A percentile compares a stretch with the other conserved stretches of the same genome.
phyloP scores from a whole-genome alignment of 2,888 invertebrate species.

The Entomobrya proxima region DNA sequence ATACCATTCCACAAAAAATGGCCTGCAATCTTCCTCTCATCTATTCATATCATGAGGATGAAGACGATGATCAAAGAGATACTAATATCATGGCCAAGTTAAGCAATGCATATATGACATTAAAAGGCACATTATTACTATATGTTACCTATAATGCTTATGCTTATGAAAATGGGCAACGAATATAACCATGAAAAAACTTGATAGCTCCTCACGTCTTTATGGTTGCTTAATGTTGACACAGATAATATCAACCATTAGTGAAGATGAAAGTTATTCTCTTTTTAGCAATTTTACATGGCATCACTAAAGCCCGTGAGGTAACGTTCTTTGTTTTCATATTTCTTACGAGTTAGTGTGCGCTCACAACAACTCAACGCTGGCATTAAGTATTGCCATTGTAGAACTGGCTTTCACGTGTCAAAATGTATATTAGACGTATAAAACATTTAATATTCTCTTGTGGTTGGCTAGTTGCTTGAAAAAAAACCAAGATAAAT shows the following conservation, averaged over 20 bases:
- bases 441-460: no score
- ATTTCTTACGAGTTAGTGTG: not conserved
- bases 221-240: slow-evolving; percentile 37
- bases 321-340: slow-evolving; percentile 3
- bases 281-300: slow-evolving; percentile 25
- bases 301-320: not conserved
- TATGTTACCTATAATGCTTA: no score
- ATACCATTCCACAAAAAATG: slow-evolving; percentile 43
- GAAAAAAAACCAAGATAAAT: no score
- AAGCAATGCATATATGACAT: slow-evolving; percentile 18
- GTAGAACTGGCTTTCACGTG: no score
- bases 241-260: slow-evolving; percentile 41
- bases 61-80: not conserved
- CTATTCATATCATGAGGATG: slow-evolving; percentile 29
- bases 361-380: not conserved
- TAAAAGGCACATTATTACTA: slow-evolving; percentile 33
- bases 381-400: no score
- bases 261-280: slow-evolving; percentile 35
- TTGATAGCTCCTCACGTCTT: not conserved
- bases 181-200: not conserved
- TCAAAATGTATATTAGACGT: no score
- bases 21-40: slow-evolving; percentile 31
- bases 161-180: not conserved
- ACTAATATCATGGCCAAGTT: slow-evolving; percentile 26
- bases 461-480: no score